Base-by-base conservation (phyloP, 2,113 vertebrate species). In the Semicossyphus pulcher region DNA sequence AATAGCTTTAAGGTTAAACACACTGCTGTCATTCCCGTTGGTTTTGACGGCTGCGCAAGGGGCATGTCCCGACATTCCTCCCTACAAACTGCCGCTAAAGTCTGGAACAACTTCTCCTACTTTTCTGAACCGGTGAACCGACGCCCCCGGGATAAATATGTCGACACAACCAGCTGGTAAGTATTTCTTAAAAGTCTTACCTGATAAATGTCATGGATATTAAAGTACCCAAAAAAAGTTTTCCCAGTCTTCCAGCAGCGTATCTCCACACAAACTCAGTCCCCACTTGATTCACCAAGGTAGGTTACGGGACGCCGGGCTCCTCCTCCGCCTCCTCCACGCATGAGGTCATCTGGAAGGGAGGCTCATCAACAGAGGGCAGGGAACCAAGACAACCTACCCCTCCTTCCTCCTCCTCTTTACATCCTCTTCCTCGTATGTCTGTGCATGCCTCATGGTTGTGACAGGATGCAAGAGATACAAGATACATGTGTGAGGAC, bases 51-150 rank as follows among this genome's bases (percentile, higher is more conserved):
- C 56, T 20, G 23, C 73, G 87, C 72, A 11, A 7, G 32, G 86
- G 87, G 69, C 93, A 93, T 88, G 93, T 83, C 90, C 82, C 74
- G 81, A 91, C 93, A 92, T 88, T 87, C 81, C 88, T 75, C 83
- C 44, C 52, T 7, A 53, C 63, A 57, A 66, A 82, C 63, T 56
- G 25, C 61, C 44, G 37, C 73, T 20, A 59, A 78, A 61, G 56
- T 16, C 71, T 21, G 48, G 14, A 39, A 41, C 31, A 70, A 73
- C 57, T 67, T 47, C 29, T 7, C 4, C 39, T 4, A 57, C 70
- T 78, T 70, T 57, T 11, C 26, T 18, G 25, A 41, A 36, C 44
- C 20, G 14, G 10, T 4, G 7, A 8, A 15, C 20, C 31, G 44
- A 18, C 41, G 18, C 20, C 25, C 34, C 25, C 41, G 3, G 10